These are phyloP conservation scores for Trisateles emortualis DNA, from an alignment of 2,888 invertebrate species.

Conservation along the genomic window DNA sequence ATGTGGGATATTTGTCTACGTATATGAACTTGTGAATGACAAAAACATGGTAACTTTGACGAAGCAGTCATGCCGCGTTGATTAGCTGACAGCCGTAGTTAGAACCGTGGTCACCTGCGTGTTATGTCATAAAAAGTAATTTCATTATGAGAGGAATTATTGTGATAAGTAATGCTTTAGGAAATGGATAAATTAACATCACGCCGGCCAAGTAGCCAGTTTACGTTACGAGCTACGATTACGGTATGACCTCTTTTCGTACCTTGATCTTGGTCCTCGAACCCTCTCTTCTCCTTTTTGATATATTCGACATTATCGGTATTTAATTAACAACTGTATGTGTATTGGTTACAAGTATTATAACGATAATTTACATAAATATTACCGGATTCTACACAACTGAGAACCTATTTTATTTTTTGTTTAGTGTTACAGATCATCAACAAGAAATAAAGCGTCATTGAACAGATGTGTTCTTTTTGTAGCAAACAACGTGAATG, in stretches of 20 bases:
- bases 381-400: conserved; percentile 32
- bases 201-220: conserved; percentile 15
- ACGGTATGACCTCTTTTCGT: conserved; percentile 64
- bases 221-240: no score
- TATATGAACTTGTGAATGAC: conserved; percentile 1
- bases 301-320: conserved; percentile 80
- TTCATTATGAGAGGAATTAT: no score
- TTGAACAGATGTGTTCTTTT: neutral
- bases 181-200: no score
- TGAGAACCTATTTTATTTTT: conserved; percentile 32
- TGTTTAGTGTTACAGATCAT: conserved; percentile 32
- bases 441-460: neutral
- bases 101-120: neutral
- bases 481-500: neutral
- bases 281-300: conserved; percentile 83
- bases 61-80: conserved; percentile 17
- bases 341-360: conserved; percentile 34
- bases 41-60: conserved; percentile 20
- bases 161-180: no score
- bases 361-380: conserved; percentile 45
- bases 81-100: neutral
- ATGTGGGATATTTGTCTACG: neutral
- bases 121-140: neutral
- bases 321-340: neutral
- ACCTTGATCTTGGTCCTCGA: conserved; percentile 86